These are phyloP conservation scores for Mamestra configurata DNA, from an alignment of 1,140 invertebrate species.

Conservation along the genomic window DNA sequence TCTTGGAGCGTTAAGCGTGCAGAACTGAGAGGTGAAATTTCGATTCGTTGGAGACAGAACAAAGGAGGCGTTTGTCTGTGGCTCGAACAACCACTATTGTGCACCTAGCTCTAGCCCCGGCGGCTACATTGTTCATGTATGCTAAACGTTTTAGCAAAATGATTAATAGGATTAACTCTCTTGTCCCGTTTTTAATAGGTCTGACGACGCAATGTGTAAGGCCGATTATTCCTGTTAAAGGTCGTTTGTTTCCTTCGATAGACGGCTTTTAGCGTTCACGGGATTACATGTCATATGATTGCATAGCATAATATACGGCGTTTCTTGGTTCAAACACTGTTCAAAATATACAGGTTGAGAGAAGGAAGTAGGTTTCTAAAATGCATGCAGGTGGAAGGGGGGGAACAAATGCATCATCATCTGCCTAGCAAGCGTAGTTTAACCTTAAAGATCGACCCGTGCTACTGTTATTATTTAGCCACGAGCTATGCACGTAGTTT, in stretches of 20 bases:
- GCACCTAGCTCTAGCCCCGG: neutral
- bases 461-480: no score
- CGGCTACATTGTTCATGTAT: constrained; percentile 28
- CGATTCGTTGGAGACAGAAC: constrained; percentile 24
- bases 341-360: neutral
- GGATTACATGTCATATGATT: neutral
- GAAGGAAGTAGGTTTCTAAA: constrained; percentile 4
- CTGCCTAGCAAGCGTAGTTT: no score
- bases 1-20: neutral
- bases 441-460: no score
- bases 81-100: constrained; percentile 5
- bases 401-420: neutral
- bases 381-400: constrained; percentile 1
- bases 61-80: constrained; percentile 15
- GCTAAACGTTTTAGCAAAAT: constrained; percentile 26
- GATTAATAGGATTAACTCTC: constrained; percentile 13
- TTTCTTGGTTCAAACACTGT: neutral
- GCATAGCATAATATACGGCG: no score
- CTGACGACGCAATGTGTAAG: constrained; percentile 10
- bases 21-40: constrained; percentile 23
- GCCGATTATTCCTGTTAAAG: neutral
- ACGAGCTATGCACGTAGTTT: no score
- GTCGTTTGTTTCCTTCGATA: constrained; percentile 6
- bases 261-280: neutral
- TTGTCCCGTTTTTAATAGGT: neutral